A percentile compares a stretch with the other conserved stretches of the same genome.
Evolutionary conservation across 1,140 invertebrate genomes (phyloP).

Genomic region (Caenorhabditis inopinata): DNA sequence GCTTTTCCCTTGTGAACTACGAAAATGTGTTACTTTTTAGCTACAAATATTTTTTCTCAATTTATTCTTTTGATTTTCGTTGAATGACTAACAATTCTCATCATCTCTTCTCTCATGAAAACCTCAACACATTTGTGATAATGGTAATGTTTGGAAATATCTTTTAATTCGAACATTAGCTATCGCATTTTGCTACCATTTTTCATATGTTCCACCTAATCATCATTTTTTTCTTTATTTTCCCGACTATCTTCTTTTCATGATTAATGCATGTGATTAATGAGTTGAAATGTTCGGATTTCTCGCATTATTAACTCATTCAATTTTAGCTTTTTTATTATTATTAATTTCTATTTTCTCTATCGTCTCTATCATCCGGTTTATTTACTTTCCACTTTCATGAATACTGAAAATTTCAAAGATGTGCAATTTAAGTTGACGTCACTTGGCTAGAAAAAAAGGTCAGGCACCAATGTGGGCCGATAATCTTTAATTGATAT

Average conservation of each 20-base stretch:
- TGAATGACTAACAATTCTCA: background rate
- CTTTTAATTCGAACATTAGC: background rate
- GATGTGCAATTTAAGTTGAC: too few species aligned
- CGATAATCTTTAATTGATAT: too few species aligned
- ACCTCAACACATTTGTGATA: background rate
- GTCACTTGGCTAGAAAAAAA: too few species aligned
- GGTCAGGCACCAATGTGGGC: too few species aligned
- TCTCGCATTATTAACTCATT: background rate
- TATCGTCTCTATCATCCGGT: background rate
- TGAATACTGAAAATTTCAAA: too few species aligned
- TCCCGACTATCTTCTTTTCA: background rate
- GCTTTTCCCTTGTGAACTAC: background rate
- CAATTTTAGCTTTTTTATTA: background rate
- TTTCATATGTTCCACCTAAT: background rate
- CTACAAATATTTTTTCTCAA: background rate
- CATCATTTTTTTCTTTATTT: background rate
- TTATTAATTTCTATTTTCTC: background rate
- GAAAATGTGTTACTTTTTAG: background rate
- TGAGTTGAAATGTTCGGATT: background rate
- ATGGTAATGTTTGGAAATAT: background rate
- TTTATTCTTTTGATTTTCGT: background rate
- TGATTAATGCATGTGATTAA: constrained; percentile 16
- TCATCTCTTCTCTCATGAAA: background rate
- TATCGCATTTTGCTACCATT: background rate
- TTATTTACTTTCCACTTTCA: background rate